phyloP scores from a whole-genome alignment of 2,888 invertebrate species.

The Xestia rhomboidea region DNA sequence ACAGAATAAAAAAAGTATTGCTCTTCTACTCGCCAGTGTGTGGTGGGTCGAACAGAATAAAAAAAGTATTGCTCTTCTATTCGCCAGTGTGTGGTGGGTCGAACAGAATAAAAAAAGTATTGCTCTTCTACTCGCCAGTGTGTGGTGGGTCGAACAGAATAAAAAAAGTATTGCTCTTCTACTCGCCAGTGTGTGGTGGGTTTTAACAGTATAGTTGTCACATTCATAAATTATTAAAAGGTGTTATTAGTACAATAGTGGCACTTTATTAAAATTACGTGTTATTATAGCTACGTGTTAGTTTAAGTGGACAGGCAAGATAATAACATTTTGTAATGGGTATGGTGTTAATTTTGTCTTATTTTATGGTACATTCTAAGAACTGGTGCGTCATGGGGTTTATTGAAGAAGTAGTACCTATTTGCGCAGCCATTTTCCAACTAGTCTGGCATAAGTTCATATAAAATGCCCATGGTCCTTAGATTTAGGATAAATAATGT shows the following conservation, averaged over 20 bases:
- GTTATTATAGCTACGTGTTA: constrained; percentile 28
- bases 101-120: neutral
- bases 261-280: constrained; percentile 33
- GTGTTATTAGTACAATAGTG: constrained; percentile 12
- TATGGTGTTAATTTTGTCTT: constrained; percentile 10
- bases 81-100: neutral
- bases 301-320: constrained; percentile 9
- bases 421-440: neutral
- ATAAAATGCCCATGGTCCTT: neutral
- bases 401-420: neutral
- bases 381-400: constrained; percentile 3
- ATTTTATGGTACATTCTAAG: neutral
- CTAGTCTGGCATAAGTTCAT: neutral
- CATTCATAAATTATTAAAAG: constrained; percentile 11
- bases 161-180: neutral
- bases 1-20: neutral
- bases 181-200: neutral
- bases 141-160: neutral
- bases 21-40: neutral
- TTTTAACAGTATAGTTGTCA: neutral
- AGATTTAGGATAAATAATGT: neutral
- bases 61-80: neutral
- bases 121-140: no score
- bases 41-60: no score
- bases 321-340: constrained; percentile 34